Evolutionary conservation across 2,113 vertebrate species (phyloP).

Genomic region (Oreochromis spilurus): DNA sequence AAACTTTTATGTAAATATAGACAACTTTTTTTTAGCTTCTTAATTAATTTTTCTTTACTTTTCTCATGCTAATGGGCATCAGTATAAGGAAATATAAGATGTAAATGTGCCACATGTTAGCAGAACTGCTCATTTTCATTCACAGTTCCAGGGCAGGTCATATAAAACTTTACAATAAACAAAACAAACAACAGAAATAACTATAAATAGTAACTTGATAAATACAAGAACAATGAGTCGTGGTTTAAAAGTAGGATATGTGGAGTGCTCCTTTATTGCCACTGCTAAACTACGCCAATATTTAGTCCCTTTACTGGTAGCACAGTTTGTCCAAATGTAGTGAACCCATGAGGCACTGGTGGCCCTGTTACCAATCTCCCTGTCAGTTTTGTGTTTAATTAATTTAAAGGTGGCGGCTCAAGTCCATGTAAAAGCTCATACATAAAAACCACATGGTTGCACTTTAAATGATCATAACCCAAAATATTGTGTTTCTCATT

Average conservation of each 20-base stretch:
- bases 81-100: background rate
- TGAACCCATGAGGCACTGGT: background rate
- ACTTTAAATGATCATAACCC: background rate
- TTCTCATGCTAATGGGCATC: accelerated
- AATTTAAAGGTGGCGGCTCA: accelerated
- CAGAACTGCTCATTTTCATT: background rate
- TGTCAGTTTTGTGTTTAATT: background rate
- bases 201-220: background rate
- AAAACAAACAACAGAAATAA: background rate
- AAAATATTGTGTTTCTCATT: background rate
- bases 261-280: background rate
- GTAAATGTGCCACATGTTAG: background rate
- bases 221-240: background rate
- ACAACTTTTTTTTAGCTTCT: accelerated
- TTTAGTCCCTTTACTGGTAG: background rate
- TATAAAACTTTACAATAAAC: background rate
- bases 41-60: background rate
- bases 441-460: background rate
- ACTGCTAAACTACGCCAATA: background rate
- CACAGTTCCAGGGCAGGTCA: accelerated
- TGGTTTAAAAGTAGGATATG: background rate
- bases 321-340: background rate
- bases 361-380: background rate
- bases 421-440: background rate
- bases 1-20: background rate